phyloP scores from a whole-genome alignment of 2,888 invertebrate species.

The Diarsia rubi region DNA sequence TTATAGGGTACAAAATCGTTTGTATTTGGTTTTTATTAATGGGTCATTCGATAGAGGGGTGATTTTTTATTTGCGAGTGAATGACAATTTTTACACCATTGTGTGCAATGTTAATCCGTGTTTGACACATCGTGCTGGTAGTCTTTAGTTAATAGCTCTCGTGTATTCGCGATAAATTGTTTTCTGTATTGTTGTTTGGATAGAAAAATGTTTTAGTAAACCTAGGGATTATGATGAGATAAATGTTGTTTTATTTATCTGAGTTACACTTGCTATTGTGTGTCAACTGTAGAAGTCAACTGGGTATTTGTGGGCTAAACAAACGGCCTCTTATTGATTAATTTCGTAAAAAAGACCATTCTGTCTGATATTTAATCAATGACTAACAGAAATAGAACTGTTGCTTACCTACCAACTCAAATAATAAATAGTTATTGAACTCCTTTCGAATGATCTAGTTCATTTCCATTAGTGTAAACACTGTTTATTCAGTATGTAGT shows the following conservation, averaged over 20 bases:
- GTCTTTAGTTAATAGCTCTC: conserved; percentile 86
- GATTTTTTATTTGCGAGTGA: conserved; percentile 79
- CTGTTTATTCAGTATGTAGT: neutral
- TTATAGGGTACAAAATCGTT: conserved; percentile 66
- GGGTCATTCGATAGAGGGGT: conserved; percentile 74
- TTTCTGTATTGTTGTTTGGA: conserved; percentile 75
- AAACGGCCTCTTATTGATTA: conserved; percentile 1
- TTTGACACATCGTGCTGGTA: conserved; percentile 87
- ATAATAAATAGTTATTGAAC: neutral
- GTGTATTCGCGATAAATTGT: conserved; percentile 77
- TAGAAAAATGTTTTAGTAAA: conserved; percentile 64
- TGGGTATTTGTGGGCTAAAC: neutral
- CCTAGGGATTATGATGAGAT: conserved; percentile 55
- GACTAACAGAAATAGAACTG: neutral
- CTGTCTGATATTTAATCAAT: conserved; percentile 30
- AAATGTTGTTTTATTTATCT: conserved; percentile 24
- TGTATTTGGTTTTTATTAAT: conserved; percentile 51
- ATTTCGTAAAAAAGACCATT: conserved; percentile 5
- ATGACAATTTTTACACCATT: conserved; percentile 88
- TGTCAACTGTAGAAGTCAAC: conserved; percentile 21
- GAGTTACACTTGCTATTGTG: conserved; percentile 14
- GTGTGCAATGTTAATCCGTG: conserved; percentile 87
- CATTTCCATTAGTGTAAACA: neutral
- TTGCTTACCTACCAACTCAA: neutral
- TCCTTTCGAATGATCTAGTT: neutral